Evolutionary conservation across 2,113 vertebrate genomes (phyloP).

Genomic region (Grantiella picta): DNA sequence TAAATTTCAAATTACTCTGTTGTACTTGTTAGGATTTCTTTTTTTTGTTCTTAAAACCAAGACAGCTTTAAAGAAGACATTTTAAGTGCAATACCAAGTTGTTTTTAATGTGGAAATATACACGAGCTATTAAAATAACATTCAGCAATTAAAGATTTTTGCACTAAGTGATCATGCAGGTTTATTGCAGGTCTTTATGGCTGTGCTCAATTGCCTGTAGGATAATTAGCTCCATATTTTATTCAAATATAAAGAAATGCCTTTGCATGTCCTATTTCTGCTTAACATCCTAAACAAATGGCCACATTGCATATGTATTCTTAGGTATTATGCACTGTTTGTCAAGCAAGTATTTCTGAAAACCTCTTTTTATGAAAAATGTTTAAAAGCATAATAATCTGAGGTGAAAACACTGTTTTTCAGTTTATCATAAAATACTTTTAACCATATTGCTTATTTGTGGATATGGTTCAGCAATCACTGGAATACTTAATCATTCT

Average conservation of each 20-base stretch:
- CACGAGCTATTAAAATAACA: neutral
- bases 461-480: neutral
- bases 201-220: neutral
- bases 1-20: neutral
- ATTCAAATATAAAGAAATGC: neutral
- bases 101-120: neutral
- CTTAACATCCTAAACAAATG: neutral
- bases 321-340: neutral
- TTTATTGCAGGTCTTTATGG: neutral
- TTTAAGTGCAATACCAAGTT: slow-evolving; percentile 46
- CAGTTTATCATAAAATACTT: neutral
- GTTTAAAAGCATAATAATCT: neutral
- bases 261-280: neutral
- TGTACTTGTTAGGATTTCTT: neutral
- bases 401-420: neutral
- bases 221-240: neutral
- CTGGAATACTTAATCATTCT: neutral
- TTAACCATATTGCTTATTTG: neutral
- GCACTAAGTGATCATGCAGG: slow-evolving; percentile 41
- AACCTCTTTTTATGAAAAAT: neutral
- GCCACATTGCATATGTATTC: neutral
- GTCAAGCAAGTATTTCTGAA: neutral
- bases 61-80: slow-evolving; percentile 52
- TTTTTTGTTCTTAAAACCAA: neutral
- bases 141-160: neutral